phyloP scores from a whole-genome alignment of 2,888 invertebrate genomes.

The Nineta flava region DNA sequence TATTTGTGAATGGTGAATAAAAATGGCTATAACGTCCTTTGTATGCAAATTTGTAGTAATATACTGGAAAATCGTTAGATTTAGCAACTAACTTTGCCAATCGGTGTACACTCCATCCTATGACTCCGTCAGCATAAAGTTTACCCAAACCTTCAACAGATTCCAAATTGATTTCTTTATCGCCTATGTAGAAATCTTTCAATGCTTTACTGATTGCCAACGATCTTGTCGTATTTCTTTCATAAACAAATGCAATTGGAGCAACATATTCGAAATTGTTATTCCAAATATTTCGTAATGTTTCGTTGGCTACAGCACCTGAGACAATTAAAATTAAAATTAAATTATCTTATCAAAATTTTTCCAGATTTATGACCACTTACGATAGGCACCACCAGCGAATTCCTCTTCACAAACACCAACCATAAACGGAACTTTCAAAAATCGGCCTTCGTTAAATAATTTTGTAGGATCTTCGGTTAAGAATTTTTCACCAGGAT shows the following conservation, averaged over 20 bases:
- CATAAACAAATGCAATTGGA: conserved; percentile 45
- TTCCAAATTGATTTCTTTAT: conserved; percentile 23
- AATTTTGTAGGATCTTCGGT: conserved; percentile 39
- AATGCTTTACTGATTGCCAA: conserved; percentile 33
- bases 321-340: too few species aligned
- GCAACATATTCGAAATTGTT: conserved; percentile 42
- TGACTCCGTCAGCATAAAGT: conserved; percentile 37
- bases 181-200: conserved; percentile 32
- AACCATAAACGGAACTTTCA: conserved; percentile 45
- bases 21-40: conserved; percentile 41
- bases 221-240: conserved; percentile 35
- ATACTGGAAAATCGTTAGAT: conserved; percentile 36
- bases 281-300: conserved; percentile 35
- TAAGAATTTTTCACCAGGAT: conserved; percentile 51
- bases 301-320: conserved; percentile 38
- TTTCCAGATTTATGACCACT: conserved; percentile 23
- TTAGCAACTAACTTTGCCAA: conserved; percentile 41
- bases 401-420: conserved; percentile 53
- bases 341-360: too few species aligned
- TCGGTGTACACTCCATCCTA: conserved; percentile 42
- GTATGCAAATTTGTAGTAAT: conserved; percentile 44
- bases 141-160: not conserved
- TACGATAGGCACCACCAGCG: conserved; percentile 42
- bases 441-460: conserved; percentile 37
- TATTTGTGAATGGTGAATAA: conserved; percentile 32